Base-by-base conservation (phyloP, 2,888 invertebrate species). In the Odontocolon sp. region DNA sequence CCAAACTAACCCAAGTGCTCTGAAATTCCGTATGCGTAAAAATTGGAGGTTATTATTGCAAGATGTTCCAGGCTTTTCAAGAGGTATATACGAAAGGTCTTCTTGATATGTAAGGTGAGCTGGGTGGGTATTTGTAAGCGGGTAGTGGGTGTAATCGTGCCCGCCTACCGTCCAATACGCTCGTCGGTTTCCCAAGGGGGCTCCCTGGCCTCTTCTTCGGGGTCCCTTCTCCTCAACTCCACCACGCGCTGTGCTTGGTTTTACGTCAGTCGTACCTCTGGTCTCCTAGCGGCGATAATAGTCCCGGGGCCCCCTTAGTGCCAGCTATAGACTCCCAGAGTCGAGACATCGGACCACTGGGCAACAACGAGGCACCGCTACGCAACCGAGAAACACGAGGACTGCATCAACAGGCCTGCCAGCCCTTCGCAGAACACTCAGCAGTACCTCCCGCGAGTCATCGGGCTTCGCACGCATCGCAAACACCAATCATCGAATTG, bases 81-180 rank as follows among this genome's bases (percentile, higher is more conserved):
- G 47, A 26, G 26, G 47, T n/a, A 47, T 21, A 18, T 18, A 68
- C 16, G 26, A 47, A 47, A 47, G 11, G 47, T 47, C 23, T n/a
- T n/a, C n/a, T 26, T 6, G n/a, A 66, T 59, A 42, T 45, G 38
- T 64, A 23, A 26, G n/a, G 16, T 28, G n/a, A 18, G 23, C 28
- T 26, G 33, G 26, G 33, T 69, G 14, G 14, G 18, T 36, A 36
- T 14, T 57, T 40, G 50, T 70, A 78, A 63, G 74, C 63, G 79
- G 78, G 85, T 85, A 85, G 89, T 86, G 86, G 87, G 88, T 88
- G 87, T 86, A 85, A 84, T 85, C 85, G 82, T 87, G 85, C 88
- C 87, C 90, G 90, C 90, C 90, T 87, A 87, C 88, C 89, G 88
- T 87, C 90, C 90, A 90, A 90, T 90, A 84, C 89, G 89, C 87